Conservation (phyloP, 2,797 vertebrate genomes). For the Clarias fuscus region DNA sequence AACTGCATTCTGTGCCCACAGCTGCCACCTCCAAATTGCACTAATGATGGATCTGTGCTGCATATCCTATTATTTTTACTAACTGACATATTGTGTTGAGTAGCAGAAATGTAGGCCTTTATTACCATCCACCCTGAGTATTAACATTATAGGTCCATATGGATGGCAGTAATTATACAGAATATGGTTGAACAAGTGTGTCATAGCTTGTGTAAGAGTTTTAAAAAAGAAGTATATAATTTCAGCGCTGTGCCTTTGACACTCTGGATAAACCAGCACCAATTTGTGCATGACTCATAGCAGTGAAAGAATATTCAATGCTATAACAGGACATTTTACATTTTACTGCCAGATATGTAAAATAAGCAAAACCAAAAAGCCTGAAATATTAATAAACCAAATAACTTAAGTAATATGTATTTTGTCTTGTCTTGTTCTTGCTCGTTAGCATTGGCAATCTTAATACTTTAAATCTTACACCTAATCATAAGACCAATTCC, state of each 20-base stretch:
- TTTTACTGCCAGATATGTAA: neutral
- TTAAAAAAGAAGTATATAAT: constrained; percentile 15
- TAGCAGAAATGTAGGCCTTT: neutral
- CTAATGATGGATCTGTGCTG: constrained; percentile 16
- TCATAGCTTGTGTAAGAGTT: neutral
- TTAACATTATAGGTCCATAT: neutral
- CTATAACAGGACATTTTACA: neutral
- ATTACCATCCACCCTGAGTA: neutral
- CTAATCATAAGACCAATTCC: neutral
- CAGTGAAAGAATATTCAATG: neutral
- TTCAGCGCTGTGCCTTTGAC: constrained; percentile 6
- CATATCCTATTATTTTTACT: constrained; percentile 9
- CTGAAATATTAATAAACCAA: neutral
- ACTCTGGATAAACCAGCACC: constrained; percentile 5
- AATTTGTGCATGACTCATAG: constrained; percentile 2
- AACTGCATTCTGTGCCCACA: constrained; percentile 52
- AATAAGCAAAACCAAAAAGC: neutral
- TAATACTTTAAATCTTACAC: neutral
- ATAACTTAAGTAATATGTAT: neutral
- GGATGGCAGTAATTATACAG: constrained; percentile 14
- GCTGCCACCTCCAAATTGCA: constrained; percentile 42
- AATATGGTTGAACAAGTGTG: constrained; percentile 1
- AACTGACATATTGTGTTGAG: neutral
- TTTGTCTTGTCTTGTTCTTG: neutral
- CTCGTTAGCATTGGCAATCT: neutral